Evolutionary conservation across 92 coral and sea anemone genomes (phyloP).

Genomic region (Umimayanthus chanpuru): DNA sequence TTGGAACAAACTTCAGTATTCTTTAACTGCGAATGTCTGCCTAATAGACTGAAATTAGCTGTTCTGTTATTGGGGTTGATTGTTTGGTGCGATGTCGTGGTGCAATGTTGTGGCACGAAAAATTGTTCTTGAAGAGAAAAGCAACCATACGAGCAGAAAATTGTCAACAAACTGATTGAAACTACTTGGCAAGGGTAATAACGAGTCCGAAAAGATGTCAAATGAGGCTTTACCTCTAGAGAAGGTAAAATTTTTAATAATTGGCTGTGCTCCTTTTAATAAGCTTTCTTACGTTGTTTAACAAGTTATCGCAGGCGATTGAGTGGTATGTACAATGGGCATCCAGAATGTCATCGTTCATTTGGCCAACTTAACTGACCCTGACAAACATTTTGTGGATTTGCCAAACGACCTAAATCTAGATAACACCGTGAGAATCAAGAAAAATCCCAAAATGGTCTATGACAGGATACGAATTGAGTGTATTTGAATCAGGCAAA

Average conservation of each 20-base stretch:
- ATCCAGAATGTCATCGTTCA: conserved; percentile 41
- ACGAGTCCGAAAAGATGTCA: background rate
- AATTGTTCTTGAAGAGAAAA: background rate
- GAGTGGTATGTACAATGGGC: conserved; percentile 32
- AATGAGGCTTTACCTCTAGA: conserved; percentile 1
- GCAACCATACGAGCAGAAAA: background rate
- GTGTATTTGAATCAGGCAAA: conserved; percentile 14
- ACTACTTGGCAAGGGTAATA: background rate
- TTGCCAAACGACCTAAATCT: conserved; percentile 47
- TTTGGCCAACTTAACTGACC: conserved; percentile 20
- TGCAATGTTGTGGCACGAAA: too few species aligned
- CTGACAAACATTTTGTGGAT: conserved; percentile 24
- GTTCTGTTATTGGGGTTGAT: background rate
- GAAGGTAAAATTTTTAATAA: conserved; percentile 30
- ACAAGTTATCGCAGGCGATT: conserved; percentile 41
- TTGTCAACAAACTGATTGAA: background rate
- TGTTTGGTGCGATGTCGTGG: background rate
- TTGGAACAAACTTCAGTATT: too few species aligned
- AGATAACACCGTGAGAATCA: conserved; percentile 42
- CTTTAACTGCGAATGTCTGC: too few species aligned
- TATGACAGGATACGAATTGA: conserved; percentile 19
- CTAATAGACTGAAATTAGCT: too few species aligned
- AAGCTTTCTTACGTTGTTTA: conserved; percentile 11
- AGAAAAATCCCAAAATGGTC: conserved; percentile 30
- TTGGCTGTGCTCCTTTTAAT: conserved; percentile 38